Conservation (phyloP, 2,888 invertebrate genomes). For the Busseola fusca region DNA sequence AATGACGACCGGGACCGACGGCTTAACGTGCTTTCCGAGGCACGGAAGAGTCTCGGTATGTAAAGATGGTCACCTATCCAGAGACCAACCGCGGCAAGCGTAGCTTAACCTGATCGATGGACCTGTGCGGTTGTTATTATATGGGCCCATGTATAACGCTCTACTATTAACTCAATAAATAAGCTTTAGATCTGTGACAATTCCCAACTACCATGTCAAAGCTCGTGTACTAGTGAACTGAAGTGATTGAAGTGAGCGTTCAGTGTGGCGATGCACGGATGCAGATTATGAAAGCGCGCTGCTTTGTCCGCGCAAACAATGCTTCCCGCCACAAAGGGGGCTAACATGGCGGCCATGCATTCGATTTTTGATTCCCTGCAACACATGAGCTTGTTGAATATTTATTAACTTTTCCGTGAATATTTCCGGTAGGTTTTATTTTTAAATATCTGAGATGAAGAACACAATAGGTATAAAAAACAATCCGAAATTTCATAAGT, state of each 20-base stretch:
- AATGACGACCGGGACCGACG: no score
- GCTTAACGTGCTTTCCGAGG: no score
- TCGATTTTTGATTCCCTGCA: constrained; percentile 15
- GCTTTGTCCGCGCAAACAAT: constrained; percentile 57
- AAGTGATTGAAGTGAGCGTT: constrained; percentile 38
- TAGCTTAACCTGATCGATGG: no score
- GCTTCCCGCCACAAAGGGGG: constrained; percentile 32
- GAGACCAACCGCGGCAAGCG: no score
- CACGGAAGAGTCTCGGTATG: no score
- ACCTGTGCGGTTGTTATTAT: no score
- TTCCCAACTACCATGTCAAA: constrained; percentile 7
- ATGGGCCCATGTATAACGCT: no score
- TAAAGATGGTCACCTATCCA: no score
- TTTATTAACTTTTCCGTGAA: neutral
- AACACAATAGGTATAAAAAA: no score
- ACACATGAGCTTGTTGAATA: constrained; percentile 1
- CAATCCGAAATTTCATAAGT: no score
- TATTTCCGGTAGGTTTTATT: neutral
- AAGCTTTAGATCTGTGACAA: neutral
- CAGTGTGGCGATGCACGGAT: constrained; percentile 26
- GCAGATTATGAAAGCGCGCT: constrained; percentile 50
- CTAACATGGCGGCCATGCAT: constrained; percentile 7
- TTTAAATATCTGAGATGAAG: neutral
- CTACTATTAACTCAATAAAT: no score
- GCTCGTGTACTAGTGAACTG: constrained; percentile 15